Base-by-base conservation (phyloP, 2,888 invertebrate genomes). In the Meghimatium bilineatum region DNA sequence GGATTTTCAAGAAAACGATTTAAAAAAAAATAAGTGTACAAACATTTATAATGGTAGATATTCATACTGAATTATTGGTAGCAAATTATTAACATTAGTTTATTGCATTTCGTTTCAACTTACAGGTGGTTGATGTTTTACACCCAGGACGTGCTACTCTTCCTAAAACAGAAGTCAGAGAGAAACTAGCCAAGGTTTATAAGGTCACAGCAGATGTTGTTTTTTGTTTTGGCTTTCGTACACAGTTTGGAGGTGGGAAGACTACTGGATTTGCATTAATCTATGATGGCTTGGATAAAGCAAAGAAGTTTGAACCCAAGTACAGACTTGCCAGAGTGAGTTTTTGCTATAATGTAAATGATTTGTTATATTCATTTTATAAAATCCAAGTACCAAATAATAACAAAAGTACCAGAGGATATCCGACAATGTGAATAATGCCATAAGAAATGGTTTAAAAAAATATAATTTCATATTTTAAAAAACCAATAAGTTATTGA, bases 271-370 rank as follows among this genome's bases (percentile, higher is more conserved):
- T 99, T 94, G 99, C 97, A 20, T 95, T 99, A 67, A 96, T 99
- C 93, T 99, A 99, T 94, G 99, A 99, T 93, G 97, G 97, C 82
- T 95, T 99, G 93, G 99, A 99, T 94, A 96, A 96, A 92, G 99
- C 99, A 86, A 99, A 99, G 95, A 99, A 99, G 95, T 99, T 99
- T 94, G 99, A 99, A 95, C 99, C 99, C 86, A 99, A 99, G 95
- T 97, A 98, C 95, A 96, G 99, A 94, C 95, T 99, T 89, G 96
- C 96, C 86, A 96, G 99, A 94, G 95, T 95, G 93, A 92, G 94
- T 94, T 72, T 8, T 71, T n/a, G 3, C 26, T 71, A 71, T 26
- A 23, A 2, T 63, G 23, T 3, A n/a, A 8, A 56, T 56, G n/a
- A n/a, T n/a, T n/a, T 49, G 8, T 49, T 49, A 12, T 49, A n/a